Base-by-base conservation (phyloP, 2,797 vertebrate species). In the Liparis tanakae region DNA sequence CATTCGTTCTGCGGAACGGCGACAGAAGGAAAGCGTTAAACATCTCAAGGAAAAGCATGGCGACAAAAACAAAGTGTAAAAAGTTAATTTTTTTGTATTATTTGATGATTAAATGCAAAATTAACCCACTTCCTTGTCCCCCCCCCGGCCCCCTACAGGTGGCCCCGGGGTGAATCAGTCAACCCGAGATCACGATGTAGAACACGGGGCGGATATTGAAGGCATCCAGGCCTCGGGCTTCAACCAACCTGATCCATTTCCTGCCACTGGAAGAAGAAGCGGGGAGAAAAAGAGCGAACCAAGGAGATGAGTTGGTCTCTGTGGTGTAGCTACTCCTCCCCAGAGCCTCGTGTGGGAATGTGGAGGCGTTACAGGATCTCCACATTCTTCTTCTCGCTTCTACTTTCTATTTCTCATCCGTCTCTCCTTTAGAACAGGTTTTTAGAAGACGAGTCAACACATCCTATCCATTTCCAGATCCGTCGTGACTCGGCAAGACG, bases 341-440 rank as follows among this genome's bases (percentile, higher is more conserved):
- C 67, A 43, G 84, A 88, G 88, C 55, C 77, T 70, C 4, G 33
- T 80, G 80, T 76, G 72, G 81, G 81, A 85, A 84, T 79, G 68
- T 76, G 81, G 73, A 83, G 80, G 80, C 81, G 88, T 81, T 90
- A 86, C 68, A 50, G 76, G 74, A 85, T 85, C 83, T 76, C 76
- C 59, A 58, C 67, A 82, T 67, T 73, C 60, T 72, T 74, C 73
- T 65, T 56, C 63, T 71, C 46, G 30, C 67, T 37, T 14, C 7
- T 18, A 37, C 57, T 74, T 62, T 64, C 58, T 54, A 44, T 44
- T 68, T 48, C 61, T 54, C 25, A 15, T 44, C 30, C 20, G 36
- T 70, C 61, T 75, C 66, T 56, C 78, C 37, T 57, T 36, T 55
- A 65, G 55, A 58, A 70, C 34, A 17, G 22, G 67, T 55, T 62